Conservation (phyloP, 2,888 invertebrate species). For the Lamellibrachia satsuma region DNA sequence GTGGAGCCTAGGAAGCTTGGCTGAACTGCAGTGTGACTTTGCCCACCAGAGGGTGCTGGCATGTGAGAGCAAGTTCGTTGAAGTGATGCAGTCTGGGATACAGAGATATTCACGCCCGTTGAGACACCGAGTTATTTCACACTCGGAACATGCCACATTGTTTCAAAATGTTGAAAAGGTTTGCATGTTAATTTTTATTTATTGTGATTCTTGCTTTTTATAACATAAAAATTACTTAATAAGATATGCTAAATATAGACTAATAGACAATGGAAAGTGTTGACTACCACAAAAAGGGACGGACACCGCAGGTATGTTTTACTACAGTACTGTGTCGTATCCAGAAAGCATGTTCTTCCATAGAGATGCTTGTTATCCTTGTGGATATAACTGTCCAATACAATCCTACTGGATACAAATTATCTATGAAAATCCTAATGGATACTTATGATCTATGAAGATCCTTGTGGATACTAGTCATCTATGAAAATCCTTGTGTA, state of each 20-base stretch:
- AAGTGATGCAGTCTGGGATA: constrained; percentile 60
- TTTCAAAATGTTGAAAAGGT: constrained; percentile 63
- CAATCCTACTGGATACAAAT: neutral
- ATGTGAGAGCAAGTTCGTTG: constrained; percentile 56
- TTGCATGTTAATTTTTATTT: neutral
- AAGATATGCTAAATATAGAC: no score
- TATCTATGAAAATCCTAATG: neutral
- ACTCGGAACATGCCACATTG: constrained; percentile 53
- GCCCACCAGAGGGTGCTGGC: neutral
- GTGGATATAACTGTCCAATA: no score
- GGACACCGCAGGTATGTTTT: no score
- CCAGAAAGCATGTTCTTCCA: no score
- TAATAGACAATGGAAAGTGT: neutral
- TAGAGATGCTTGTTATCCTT: no score
- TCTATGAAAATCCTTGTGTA: no score
- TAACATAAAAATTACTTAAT: no score
- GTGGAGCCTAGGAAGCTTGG: neutral
- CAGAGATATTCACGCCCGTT: constrained; percentile 60
- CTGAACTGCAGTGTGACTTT: neutral
- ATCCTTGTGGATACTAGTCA: neutral
- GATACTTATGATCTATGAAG: neutral
- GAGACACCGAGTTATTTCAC: constrained; percentile 56
- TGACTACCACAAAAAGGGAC: neutral
- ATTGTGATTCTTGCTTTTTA: no score
- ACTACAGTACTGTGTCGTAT: no score